Evolutionary conservation across 1,140 invertebrate species (phyloP), one percentile per base, ranked within the genome.

Genomic region (Lordiphosa mommai): DNA sequence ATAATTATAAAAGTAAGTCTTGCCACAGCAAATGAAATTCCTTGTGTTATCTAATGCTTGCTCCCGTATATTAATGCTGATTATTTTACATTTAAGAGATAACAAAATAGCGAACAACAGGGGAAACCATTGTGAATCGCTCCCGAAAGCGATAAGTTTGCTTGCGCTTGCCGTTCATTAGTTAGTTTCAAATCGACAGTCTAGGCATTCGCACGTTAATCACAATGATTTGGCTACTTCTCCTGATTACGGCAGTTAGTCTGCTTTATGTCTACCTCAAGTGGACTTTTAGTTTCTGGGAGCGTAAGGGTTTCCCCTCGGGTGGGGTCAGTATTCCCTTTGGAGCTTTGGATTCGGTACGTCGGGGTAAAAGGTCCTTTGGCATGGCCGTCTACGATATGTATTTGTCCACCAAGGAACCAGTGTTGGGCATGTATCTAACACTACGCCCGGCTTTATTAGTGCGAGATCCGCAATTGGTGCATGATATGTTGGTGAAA

Each of bases 381-480:
- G 86, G 86, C 7, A 27, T 70, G 61, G 74, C 72, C 17, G 72
- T 89, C 9, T 63, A 74, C 9, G 85, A 89, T n/a, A 12, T 79
- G 9, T 89, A 89, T 37, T 14, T 36, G 0, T 41, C 52, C 2
- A 71, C 34, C 1, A 74, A 60, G 10, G 60, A 86, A 6, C 76
- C 68, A 17, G 66, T 89, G 10, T 12, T 89, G 2, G 88, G 88
- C 4, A 72, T 88, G 4, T 89, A 88, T 38, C 56, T 89, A 9
- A 69, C 73, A 0, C 38, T 86, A 33, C 71, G 88, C 9, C 90
- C 91, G 0, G 74, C 60, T 0, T 46, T 92, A 0, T 13, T 92
- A 2, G 10, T 91, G 0, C 76, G 90, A 1, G 91, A 92, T 71
- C 89, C 89, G 0, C 73, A 89, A 17, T 44, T 91, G 9, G 88